Conservation (phyloP, 23 tunicate genomes). For the Clavelina lepadiformis region DNA sequence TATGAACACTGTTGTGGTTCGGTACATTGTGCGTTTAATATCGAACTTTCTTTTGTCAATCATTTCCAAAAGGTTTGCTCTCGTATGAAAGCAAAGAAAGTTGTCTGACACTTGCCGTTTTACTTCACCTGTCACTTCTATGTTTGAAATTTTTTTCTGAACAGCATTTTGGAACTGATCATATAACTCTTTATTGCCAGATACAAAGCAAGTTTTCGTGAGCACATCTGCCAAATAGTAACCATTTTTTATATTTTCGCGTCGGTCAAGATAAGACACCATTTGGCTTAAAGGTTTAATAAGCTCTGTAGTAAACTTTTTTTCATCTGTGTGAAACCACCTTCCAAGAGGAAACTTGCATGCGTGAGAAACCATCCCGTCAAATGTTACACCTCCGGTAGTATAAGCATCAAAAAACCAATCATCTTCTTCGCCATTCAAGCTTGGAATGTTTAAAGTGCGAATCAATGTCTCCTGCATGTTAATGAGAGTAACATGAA, state of each 20-base stretch:
- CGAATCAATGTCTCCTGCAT: conserved; percentile 8
- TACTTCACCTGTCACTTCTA: not conserved
- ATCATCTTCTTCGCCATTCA: not conserved
- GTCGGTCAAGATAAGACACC: not conserved
- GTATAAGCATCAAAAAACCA: conserved; percentile 34
- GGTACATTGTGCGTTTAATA: conserved; percentile 4
- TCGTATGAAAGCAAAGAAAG: not conserved
- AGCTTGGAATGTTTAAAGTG: not conserved
- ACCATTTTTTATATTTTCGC: too few relatives aligned
- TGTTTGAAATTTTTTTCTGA: not conserved
- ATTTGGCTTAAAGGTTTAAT: conserved; percentile 2
- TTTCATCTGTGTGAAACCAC: not conserved
- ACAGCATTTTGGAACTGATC: not conserved
- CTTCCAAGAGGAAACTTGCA: conserved; percentile 36
- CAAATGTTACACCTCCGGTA: conserved; percentile 27
- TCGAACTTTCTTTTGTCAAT: not conserved
- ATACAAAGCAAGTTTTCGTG: not conserved
- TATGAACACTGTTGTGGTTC: not conserved
- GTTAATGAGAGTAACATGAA: conserved; percentile 2
- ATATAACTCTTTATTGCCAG: not conserved
- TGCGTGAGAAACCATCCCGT: conserved; percentile 27
- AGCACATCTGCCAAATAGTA: too few relatives aligned
- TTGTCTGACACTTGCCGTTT: not conserved
- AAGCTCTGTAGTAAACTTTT: not conserved
- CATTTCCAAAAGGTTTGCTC: not conserved